These are phyloP conservation scores for Carollia perspicillata DNA, from an alignment of 2,113 vertebrate species.

Conservation along the genomic window DNA sequence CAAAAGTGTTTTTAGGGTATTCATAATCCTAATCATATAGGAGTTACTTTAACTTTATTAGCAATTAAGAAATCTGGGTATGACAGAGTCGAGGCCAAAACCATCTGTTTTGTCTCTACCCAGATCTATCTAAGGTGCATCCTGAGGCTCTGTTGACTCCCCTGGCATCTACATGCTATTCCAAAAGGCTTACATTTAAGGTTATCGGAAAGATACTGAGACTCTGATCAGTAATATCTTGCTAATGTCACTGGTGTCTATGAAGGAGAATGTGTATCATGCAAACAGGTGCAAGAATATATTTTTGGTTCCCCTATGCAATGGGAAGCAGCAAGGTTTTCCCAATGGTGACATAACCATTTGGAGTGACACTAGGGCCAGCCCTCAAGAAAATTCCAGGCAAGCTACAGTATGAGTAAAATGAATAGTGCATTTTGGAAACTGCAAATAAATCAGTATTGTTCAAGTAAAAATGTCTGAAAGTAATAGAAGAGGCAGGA, in stretches of 20 bases:
- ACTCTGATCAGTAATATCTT: constrained; percentile 14
- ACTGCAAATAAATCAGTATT: constrained; percentile 1
- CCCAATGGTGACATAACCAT: not conserved
- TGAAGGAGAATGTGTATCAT: not conserved
- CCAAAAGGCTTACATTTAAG: not conserved
- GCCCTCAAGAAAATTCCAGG: constrained; percentile 5
- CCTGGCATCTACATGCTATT: not conserved
- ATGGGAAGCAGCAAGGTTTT: not conserved
- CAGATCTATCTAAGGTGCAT: not conserved
- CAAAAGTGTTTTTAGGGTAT: constrained; percentile 30
- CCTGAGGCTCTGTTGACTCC: not conserved
- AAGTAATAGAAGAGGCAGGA: not conserved
- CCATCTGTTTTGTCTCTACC: not conserved
- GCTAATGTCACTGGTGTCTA: not conserved
- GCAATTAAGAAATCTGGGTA: constrained; percentile 30
- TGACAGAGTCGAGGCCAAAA: constrained; percentile 31
- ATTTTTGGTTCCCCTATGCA: constrained; percentile 14
- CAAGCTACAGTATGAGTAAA: not conserved
- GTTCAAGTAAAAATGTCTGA: constrained; percentile 28
- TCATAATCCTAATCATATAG: not conserved
- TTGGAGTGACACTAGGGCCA: not conserved
- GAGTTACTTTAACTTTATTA: constrained; percentile 50
- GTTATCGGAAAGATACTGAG: constrained; percentile 12
- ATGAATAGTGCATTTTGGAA: constrained; percentile 27
- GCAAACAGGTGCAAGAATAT: not conserved